A percentile compares a stretch with the other conserved stretches of the same genome.
Conservation (phyloP, 2,113 vertebrate genomes). For the Stigmatopora nigra region DNA sequence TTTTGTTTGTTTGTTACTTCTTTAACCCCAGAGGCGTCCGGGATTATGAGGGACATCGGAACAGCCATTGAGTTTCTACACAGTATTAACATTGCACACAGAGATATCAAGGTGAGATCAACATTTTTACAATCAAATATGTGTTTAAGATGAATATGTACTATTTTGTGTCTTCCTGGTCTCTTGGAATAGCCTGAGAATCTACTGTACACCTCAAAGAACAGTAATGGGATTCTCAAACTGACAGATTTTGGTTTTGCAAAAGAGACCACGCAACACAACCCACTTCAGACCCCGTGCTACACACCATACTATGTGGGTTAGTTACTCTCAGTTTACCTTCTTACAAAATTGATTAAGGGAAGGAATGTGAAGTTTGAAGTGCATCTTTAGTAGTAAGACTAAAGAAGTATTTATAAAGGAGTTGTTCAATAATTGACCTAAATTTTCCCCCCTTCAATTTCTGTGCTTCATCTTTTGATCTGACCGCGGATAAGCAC, state of each 20-base stretch:
- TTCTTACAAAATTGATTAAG: not conserved
- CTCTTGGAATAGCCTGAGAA: constrained; percentile 83
- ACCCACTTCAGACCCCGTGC: constrained; percentile 91
- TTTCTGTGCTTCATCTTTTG: constrained; percentile 7
- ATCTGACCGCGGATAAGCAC: constrained; percentile 69
- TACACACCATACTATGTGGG: constrained; percentile 98
- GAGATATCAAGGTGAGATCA: constrained; percentile 88
- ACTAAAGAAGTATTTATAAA: not conserved
- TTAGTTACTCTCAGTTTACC: constrained; percentile 59
- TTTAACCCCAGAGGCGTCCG: constrained; percentile 80
- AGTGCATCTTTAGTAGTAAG: not conserved
- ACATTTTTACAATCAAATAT: too few species aligned
- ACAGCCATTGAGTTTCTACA: constrained; percentile 90
- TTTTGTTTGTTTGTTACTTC: constrained; percentile 13
- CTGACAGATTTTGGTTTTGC: constrained; percentile 98
- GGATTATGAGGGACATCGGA: constrained; percentile 92
- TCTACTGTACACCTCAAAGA: constrained; percentile 84
- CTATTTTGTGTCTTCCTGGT: not conserved
- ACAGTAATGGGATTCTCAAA: constrained; percentile 79
- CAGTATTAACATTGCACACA: constrained; percentile 86
- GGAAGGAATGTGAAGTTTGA: not conserved
- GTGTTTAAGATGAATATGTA: not conserved
- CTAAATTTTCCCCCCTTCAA: not conserved
- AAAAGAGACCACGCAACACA: constrained; percentile 91
- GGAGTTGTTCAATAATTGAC: not conserved